Percentiles rank a stretch among this genome's conserved stretches.
Evolutionary conservation across 2,888 invertebrate species (phyloP).

Genomic region (Microchrysa polita): DNA sequence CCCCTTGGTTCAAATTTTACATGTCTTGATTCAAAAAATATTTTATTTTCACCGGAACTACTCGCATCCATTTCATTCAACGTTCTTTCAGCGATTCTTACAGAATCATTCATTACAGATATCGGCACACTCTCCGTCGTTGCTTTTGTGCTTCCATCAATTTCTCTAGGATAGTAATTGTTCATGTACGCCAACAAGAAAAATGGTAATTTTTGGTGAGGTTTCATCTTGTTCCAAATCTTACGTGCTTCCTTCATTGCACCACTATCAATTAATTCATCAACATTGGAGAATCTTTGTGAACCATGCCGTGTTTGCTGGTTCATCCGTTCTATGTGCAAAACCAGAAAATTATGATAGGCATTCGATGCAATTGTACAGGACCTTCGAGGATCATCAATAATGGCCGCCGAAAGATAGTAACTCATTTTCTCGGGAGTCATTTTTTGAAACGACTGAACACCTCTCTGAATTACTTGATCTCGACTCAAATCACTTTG

Average conservation of each 20-base stretch:
- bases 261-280: background rate
- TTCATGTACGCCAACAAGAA: conserved; percentile 43
- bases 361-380: conserved; percentile 39
- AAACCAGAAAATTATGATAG: conserved; percentile 34
- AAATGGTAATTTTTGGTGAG: conserved; percentile 44
- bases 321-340: conserved; percentile 31
- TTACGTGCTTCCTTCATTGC: conserved; percentile 27
- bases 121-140: conserved; percentile 9
- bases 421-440: conserved; percentile 23
- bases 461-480: conserved; percentile 14
- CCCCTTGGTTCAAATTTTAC: too few species aligned
- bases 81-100: background rate
- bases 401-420: conserved; percentile 44
- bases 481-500: background rate
- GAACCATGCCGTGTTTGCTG: background rate
- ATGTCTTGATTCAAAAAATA: too few species aligned
- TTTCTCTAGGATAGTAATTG: conserved; percentile 31
- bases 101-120: too few species aligned
- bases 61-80: background rate
- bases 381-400: conserved; percentile 35
- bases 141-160: conserved; percentile 24
- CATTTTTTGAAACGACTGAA: conserved; percentile 37
- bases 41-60: background rate
- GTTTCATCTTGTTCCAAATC: conserved; percentile 43
- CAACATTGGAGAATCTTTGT: background rate